Evolutionary conservation across 2,797 vertebrate species (phyloP).

Genomic region (Propithecus perrieri): DNA sequence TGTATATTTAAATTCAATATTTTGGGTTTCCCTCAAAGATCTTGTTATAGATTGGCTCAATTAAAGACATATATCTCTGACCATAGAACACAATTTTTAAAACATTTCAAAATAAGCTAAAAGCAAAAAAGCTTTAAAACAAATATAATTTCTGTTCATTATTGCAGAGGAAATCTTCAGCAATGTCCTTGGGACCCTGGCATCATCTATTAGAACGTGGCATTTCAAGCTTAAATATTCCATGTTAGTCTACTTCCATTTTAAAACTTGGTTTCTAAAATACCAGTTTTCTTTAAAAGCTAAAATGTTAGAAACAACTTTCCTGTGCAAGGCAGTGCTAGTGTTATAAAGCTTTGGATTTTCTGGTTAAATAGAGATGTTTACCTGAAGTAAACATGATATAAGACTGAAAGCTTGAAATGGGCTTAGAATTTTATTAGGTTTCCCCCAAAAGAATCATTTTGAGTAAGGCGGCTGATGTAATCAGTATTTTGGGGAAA

Average conservation of each 20-base stretch:
- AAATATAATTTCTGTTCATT: slow-evolving; percentile 7
- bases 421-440: slow-evolving; percentile 56
- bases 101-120: slow-evolving; percentile 19
- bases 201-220: background rate
- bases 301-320: slow-evolving; percentile 45
- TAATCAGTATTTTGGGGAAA: slow-evolving; percentile 27
- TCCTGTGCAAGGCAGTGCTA: slow-evolving; percentile 9
- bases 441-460: background rate
- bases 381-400: slow-evolving; percentile 63
- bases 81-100: background rate
- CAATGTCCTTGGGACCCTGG: background rate
- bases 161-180: background rate
- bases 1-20: background rate
- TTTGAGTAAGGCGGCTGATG: slow-evolving; percentile 46
- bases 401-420: slow-evolving; percentile 9
- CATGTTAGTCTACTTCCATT: background rate
- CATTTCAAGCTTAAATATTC: slow-evolving; percentile 21
- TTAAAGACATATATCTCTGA: background rate
- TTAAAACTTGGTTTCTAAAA: slow-evolving; percentile 52
- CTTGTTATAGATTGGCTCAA: background rate
- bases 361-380: slow-evolving; percentile 54
- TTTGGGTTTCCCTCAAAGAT: background rate
- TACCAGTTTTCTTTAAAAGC: slow-evolving; percentile 27
- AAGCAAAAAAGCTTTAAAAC: background rate
- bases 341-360: slow-evolving; percentile 56